A percentile compares a stretch with the other conserved stretches of the same genome.
Evolutionary conservation across 1,140 invertebrate species (phyloP).

Genomic region (Papilio helenus): DNA sequence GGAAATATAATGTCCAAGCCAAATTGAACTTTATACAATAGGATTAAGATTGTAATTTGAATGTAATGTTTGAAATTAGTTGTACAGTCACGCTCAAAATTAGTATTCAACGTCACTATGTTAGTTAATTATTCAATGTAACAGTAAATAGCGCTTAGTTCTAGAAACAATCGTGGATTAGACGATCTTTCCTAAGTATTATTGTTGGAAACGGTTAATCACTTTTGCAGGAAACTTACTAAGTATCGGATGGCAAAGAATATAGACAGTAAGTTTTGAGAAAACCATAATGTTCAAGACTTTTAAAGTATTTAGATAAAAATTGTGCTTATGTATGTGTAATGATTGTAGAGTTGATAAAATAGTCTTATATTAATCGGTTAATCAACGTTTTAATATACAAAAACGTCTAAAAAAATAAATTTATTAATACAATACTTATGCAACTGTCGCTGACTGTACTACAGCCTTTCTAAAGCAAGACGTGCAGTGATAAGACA

Average conservation of each 20-base stretch:
- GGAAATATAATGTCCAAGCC: not conserved
- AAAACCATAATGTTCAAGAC: no score
- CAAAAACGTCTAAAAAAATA: no score
- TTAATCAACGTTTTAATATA: no score
- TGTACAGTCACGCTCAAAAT: not conserved
- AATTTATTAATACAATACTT: not conserved
- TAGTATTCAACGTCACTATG: not conserved
- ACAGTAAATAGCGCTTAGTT: not conserved
- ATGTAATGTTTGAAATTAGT: not conserved
- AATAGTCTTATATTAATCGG: no score
- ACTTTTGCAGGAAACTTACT: not conserved
- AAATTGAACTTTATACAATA: not conserved
- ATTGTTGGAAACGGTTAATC: not conserved
- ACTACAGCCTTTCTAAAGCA: conserved; percentile 13
- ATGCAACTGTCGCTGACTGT: not conserved
- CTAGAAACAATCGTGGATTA: not conserved
- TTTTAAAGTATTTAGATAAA: no score
- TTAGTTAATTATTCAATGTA: not conserved
- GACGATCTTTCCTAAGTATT: not conserved
- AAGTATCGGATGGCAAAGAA: not conserved
- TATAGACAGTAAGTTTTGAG: no score
- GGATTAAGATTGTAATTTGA: not conserved
- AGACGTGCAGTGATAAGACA: conserved; percentile 30
- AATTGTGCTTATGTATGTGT: no score
- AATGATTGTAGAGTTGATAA: no score